Evolutionary conservation across 2,113 vertebrate species (phyloP).

Genomic region (Istiophorus platypterus): DNA sequence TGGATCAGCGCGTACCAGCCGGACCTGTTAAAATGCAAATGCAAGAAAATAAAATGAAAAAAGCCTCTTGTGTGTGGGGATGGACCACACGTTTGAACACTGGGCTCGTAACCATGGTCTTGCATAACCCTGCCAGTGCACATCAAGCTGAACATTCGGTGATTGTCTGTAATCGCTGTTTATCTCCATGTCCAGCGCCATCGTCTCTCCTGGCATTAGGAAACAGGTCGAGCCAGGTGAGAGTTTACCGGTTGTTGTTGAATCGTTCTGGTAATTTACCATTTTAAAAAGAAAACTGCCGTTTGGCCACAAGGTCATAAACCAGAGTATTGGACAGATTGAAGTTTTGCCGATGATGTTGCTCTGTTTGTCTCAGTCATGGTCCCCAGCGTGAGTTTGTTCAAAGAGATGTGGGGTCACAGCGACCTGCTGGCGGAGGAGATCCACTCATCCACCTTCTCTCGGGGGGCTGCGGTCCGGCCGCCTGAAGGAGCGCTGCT

Average conservation of each 20-base stretch:
- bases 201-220: too few relatives aligned
- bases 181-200: not conserved
- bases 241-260: not conserved
- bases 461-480: not conserved
- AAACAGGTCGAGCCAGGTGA: slow-evolving; percentile 1
- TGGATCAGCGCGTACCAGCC: too few relatives aligned
- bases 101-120: too few relatives aligned
- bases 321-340: too few relatives aligned
- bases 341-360: too few relatives aligned
- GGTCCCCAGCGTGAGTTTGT: not conserved
- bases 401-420: not conserved
- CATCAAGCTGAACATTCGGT: not conserved
- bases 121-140: not conserved
- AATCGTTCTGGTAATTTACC: too few relatives aligned
- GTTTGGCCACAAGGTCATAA: too few relatives aligned
- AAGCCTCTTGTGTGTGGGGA: too few relatives aligned
- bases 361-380: not conserved
- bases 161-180: not conserved
- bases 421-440: not conserved
- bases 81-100: too few relatives aligned
- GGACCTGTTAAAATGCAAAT: too few relatives aligned
- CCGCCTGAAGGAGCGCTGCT: slow-evolving; percentile 1
- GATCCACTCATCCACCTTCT: slow-evolving; percentile 20
- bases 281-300: too few relatives aligned
- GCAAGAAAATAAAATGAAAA: not conserved